A percentile compares a stretch with the other conserved stretches of the same genome.
These are phyloP conservation scores for Lissocephala sabroskyi DNA, from an alignment of 2,888 invertebrate genomes.

Conservation along the genomic window DNA sequence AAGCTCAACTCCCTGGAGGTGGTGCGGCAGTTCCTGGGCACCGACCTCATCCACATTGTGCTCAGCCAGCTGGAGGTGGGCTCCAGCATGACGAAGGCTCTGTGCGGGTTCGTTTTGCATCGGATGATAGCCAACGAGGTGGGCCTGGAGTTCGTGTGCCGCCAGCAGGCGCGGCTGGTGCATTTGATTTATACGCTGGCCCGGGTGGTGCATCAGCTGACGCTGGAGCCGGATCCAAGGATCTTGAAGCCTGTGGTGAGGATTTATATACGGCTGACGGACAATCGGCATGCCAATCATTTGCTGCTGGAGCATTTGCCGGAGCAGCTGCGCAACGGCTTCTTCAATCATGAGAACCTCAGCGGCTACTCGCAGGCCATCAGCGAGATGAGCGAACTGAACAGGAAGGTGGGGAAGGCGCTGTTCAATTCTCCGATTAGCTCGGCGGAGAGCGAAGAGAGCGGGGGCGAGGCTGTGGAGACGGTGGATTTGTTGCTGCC, in stretches of 20 bases:
- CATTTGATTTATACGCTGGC: conserved; percentile 21
- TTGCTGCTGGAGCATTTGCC: conserved; percentile 19
- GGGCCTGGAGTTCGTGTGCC: conserved; percentile 20
- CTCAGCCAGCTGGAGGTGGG: conserved; percentile 20
- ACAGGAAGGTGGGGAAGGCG: conserved; percentile 13
- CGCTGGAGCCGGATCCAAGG: conserved; percentile 17
- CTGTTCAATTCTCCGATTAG: too few relatives aligned
- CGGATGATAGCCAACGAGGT: conserved; percentile 17
- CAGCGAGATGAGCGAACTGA: conserved; percentile 9
- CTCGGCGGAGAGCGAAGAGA: neutral
- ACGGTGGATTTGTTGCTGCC: too few relatives aligned
- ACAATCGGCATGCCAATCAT: conserved; percentile 11
- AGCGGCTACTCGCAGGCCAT: conserved; percentile 8
- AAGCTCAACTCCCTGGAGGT: conserved; percentile 16
- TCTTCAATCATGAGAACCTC: conserved; percentile 9
- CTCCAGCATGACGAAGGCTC: conserved; percentile 14
- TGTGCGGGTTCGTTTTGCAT: conserved; percentile 10
- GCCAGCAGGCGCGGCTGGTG: conserved; percentile 9
- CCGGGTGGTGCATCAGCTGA: conserved; percentile 21
- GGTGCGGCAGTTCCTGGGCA: conserved; percentile 15
- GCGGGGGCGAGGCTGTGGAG: too few relatives aligned
- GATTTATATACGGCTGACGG: conserved; percentile 18
- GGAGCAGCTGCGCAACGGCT: conserved; percentile 18
- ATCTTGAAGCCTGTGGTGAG: conserved; percentile 22
- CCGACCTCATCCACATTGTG: conserved; percentile 17